These are phyloP conservation scores for Tholera decimalis DNA, from an alignment of 2,888 invertebrate genomes.

Conservation along the genomic window DNA sequence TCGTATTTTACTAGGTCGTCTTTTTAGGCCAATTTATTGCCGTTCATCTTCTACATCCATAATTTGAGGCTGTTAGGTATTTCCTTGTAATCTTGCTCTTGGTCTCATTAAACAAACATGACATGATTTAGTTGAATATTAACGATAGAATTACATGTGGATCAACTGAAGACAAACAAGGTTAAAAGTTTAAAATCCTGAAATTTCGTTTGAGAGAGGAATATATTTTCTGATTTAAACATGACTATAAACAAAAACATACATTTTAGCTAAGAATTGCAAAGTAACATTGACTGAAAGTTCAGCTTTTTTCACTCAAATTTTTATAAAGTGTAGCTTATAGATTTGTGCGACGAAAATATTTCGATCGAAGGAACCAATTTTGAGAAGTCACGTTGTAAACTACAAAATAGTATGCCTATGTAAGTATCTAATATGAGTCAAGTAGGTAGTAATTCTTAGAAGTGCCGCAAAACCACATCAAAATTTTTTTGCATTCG, in stretches of 20 bases:
- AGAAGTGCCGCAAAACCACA: conserved; percentile 9
- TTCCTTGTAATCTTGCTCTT: conserved; percentile 18
- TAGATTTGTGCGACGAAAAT: neutral
- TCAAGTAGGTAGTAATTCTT: neutral
- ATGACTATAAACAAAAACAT: too few relatives aligned
- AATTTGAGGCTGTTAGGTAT: conserved; percentile 33
- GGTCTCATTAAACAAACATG: too few relatives aligned
- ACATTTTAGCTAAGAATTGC: too few relatives aligned
- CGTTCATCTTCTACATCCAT: conserved; percentile 36
- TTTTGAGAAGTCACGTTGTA: neutral
- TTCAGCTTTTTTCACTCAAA: too few relatives aligned
- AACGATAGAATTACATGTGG: neutral
- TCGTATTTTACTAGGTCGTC: conserved; percentile 25
- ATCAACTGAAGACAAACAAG: neutral
- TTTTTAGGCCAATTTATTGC: conserved; percentile 41
- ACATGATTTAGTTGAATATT: too few relatives aligned
- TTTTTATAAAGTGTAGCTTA: too few relatives aligned
- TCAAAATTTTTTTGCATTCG: conserved; percentile 25
- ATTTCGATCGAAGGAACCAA: neutral
- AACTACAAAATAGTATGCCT: neutral
- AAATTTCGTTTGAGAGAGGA: neutral
- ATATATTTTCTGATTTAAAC: neutral
- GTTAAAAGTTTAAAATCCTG: neutral
- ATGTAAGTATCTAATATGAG: neutral
- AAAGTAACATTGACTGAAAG: too few relatives aligned